Percentiles rank a stretch among this genome's conserved stretches.
These are phyloP conservation scores for Nasalis larvatus DNA, from an alignment of 2,113 vertebrate genomes.

Conservation along the genomic window DNA sequence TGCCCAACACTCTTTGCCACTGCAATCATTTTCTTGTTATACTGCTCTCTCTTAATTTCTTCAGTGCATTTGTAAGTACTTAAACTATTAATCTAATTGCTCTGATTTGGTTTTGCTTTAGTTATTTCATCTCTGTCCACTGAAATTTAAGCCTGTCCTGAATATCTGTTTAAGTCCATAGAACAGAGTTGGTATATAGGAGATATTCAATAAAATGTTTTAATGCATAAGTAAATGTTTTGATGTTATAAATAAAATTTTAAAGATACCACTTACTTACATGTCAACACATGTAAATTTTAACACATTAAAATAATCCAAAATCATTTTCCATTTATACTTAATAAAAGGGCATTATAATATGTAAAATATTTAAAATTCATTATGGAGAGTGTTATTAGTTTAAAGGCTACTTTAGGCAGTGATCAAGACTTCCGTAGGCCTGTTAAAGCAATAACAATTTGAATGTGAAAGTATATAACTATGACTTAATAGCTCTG, in stretches of 20 bases:
- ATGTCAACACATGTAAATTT: no score
- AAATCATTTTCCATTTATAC: not conserved
- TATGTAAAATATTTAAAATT: not conserved
- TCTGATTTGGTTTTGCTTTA: not conserved
- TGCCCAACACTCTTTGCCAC: not conserved
- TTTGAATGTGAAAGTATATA: not conserved
- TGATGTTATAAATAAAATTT: not conserved
- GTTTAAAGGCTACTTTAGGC: not conserved
- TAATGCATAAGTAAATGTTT: not conserved
- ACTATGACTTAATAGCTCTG: not conserved
- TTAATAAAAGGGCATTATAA: not conserved
- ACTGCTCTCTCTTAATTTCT: not conserved
- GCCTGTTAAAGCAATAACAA: not conserved
- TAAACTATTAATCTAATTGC: not conserved
- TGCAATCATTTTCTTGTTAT: not conserved
- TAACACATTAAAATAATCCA: not conserved
- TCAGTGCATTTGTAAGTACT: not conserved
- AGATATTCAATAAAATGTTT: not conserved
- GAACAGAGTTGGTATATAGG: not conserved
- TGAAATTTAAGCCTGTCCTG: not conserved
- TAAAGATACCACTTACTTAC: not conserved
- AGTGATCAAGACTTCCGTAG: not conserved
- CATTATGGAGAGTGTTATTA: not conserved
- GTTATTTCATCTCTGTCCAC: not conserved
- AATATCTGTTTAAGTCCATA: not conserved